Evolutionary conservation across 2,113 vertebrate genomes (phyloP).

Genomic region (Sylvietta virens): DNA sequence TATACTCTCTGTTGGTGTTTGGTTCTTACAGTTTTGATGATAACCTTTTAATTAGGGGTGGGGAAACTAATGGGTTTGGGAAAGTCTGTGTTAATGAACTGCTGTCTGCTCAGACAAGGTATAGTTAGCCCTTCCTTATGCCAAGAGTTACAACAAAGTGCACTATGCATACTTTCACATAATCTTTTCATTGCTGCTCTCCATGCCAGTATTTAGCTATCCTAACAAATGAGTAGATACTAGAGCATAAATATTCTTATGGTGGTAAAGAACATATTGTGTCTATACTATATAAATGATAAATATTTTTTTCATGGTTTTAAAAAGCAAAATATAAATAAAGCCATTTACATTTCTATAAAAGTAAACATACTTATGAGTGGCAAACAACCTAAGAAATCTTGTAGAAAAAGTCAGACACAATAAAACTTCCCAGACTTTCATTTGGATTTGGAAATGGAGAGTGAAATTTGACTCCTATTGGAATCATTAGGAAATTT

Average conservation of each 20-base stretch:
- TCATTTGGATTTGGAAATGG: not conserved
- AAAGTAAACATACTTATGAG: not conserved
- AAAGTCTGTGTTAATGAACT: not conserved
- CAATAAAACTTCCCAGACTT: not conserved
- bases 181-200: not conserved
- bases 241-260: not conserved
- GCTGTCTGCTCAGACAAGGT: not conserved
- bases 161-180: not conserved
- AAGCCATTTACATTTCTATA: not conserved
- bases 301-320: not conserved
- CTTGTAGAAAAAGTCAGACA: not conserved
- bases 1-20: not conserved
- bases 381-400: not conserved
- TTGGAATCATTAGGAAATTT: not conserved
- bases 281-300: not conserved
- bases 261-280: not conserved
- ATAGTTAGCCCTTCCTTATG: not conserved
- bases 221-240: not conserved
- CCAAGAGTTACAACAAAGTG: not conserved
- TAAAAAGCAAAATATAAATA: not conserved
- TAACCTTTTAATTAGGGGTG: not conserved
- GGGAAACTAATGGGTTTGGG: not conserved
- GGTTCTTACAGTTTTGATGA: not conserved
- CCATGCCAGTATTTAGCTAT: not conserved
- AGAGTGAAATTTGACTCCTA: not conserved